Conservation (phyloP, 2,888 invertebrate species). For the Ceramica pisi region DNA sequence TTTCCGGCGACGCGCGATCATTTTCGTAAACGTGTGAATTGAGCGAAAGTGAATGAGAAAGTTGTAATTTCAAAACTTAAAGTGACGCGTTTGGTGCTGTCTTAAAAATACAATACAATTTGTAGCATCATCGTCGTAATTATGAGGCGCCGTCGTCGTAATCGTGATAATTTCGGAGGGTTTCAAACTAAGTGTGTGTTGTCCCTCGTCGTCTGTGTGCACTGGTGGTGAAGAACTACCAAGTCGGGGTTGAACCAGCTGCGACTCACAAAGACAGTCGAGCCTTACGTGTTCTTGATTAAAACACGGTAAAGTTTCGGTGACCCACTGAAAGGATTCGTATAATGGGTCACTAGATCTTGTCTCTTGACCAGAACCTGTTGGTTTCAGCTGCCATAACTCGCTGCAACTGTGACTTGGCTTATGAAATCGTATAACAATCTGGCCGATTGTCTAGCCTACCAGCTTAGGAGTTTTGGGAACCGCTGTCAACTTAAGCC, state of each 20-base stretch:
- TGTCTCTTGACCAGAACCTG: not conserved
- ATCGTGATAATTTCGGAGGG: conserved; percentile 1
- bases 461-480: not conserved
- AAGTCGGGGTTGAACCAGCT: not conserved
- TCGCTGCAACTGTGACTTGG: not conserved
- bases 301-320: not conserved
- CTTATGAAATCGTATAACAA: not conserved
- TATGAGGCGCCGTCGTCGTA: not conserved
- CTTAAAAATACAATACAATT: conserved; percentile 18
- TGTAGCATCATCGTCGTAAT: conserved; percentile 23
- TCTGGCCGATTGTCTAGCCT: not conserved
- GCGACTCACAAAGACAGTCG: not conserved
- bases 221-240: not conserved
- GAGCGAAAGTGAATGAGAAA: conserved; percentile 89
- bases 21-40: conserved; percentile 90
- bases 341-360: not conserved
- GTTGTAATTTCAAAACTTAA: conserved; percentile 67
- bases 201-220: not conserved
- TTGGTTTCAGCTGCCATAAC: not conserved
- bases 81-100: conserved; percentile 35
- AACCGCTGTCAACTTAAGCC: no score
- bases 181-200: not conserved
- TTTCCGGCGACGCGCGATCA: conserved; percentile 88
- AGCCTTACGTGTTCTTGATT: not conserved
- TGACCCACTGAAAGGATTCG: conserved; percentile 28